Evolutionary conservation across 1,140 invertebrate genomes (phyloP), one percentile per base, ranked within the genome.

Genomic region (Aphis gossypii): DNA sequence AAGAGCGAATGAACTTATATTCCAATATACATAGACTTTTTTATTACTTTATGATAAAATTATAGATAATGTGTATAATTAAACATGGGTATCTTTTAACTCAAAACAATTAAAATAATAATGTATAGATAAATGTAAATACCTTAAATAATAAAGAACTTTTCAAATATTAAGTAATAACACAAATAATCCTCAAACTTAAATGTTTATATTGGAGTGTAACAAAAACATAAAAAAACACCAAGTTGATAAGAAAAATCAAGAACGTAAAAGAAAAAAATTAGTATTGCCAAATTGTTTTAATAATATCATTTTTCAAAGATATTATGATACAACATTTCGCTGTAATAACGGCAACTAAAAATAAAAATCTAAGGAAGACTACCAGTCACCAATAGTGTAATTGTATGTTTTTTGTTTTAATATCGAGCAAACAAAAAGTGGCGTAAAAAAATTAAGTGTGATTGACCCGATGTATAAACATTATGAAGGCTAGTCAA

Each of bases 81-180:
- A 56, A 54, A 89, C 87, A 56, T 89, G n/a, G 87, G 87, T 54
- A 89, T 89, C 41, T 89, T 54, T 56, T 87, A 48, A 87, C 46
- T 87, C n/a, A 87, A 87, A 44, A 21, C 83, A 44, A 84, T 23
- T 84, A 44, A 86, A 44, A 23, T 83, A 76, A 76, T 18, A 76
- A 18, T n/a, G 14, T n/a, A 20, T 76, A n/a, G 60, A 11, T 4
- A 60, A 60, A 60, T 60, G 23, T 60, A 9, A 9, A 30, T 68
- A n/a, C 30, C 11, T 76, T 14, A 6, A 76, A 18, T 76, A 68
- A 76, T 76, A 18, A n/a, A 6, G 0, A n/a, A 18, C 3, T 68
- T 76, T 76, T n/a, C 7, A 20, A 76, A n/a, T 68, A 30, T n/a
- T 68, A 68, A 25, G 14, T 18, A 76, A 18, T n/a, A n/a, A 76